Evolutionary conservation across 2,888 invertebrate genomes (phyloP).

Genomic region (Drosophila siamana): DNA sequence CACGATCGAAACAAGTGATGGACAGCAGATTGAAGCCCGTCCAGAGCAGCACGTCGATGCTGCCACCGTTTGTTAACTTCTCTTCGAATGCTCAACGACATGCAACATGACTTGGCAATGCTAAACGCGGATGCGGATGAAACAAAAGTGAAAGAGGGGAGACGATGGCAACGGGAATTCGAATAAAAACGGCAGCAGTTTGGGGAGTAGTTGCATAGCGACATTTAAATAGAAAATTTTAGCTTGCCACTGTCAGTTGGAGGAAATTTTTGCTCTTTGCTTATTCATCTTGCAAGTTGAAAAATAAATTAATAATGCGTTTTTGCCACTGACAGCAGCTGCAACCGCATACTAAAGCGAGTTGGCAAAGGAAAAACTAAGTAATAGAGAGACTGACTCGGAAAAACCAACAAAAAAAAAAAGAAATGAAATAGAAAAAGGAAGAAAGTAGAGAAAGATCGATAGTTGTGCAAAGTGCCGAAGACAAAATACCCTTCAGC

Average conservation of each 20-base stretch:
- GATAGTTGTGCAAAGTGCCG: neutral
- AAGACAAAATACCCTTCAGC: constrained; percentile 6
- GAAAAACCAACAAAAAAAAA: constrained; percentile 16
- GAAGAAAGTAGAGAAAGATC: constrained; percentile 5
- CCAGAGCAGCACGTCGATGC: constrained; percentile 62
- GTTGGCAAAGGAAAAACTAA: constrained; percentile 18
- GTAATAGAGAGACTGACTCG: constrained; percentile 25
- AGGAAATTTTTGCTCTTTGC: constrained; percentile 74
- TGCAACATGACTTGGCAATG: constrained; percentile 72
- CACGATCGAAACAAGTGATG: constrained; percentile 66
- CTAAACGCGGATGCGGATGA: constrained; percentile 2
- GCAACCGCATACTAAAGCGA: constrained; percentile 64
- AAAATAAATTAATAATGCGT: constrained; percentile 81
- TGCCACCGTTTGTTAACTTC: constrained; percentile 55
- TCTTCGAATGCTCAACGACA: constrained; percentile 53
- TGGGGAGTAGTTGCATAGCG: constrained; percentile 9
- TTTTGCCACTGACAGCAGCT: constrained; percentile 79
- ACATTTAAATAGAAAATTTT: constrained; percentile 72
- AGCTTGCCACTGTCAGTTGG: constrained; percentile 49
- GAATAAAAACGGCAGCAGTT: neutral
- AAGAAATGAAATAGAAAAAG: neutral
- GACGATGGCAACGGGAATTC: neutral
- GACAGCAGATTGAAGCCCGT: constrained; percentile 70
- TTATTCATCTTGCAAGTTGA: constrained; percentile 80
- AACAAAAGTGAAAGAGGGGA: no score